Conservation (phyloP, 2,888 invertebrate genomes). For the Norana najaformis region DNA sequence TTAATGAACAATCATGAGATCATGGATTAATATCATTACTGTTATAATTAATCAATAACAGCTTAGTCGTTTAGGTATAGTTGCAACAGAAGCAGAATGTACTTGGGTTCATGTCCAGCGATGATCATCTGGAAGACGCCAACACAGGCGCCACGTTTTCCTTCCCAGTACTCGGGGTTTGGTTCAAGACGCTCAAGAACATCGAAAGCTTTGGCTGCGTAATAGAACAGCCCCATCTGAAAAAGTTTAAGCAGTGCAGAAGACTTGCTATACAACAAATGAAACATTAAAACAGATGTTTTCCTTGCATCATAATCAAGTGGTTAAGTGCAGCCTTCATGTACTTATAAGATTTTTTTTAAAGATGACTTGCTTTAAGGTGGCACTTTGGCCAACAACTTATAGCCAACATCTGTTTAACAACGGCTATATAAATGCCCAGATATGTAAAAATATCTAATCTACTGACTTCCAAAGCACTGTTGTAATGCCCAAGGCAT, state of each 20-base stretch:
- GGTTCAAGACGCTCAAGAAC: constrained; percentile 89
- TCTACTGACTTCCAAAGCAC: too few species aligned
- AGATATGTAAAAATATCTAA: too few species aligned
- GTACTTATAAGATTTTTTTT: neutral
- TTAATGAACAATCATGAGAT: too few species aligned
- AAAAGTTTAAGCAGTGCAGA: constrained; percentile 14
- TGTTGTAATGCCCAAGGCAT: too few species aligned
- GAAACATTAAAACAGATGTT: neutral
- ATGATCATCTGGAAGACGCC: constrained; percentile 88
- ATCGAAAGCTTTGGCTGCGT: constrained; percentile 94
- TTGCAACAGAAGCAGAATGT: neutral
- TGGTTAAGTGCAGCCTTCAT: neutral
- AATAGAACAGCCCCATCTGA: constrained; percentile 88
- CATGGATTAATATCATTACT: neutral
- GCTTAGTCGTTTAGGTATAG: neutral
- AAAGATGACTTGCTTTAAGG: neutral
- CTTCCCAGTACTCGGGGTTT: constrained; percentile 97
- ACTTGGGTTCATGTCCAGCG: constrained; percentile 73
- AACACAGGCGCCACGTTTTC: constrained; percentile 90
- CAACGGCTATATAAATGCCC: neutral
- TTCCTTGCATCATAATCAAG: too few species aligned
- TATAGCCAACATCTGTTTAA: neutral
- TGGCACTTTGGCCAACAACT: too few species aligned
- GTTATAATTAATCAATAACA: neutral
- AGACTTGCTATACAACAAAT: neutral